Evolutionary conservation across 2,113 vertebrate genomes (phyloP).

Genomic region (zebrafish (Danio rerio)): GRCz12tu NC_133184.1:27424501-27425000

Average conservation of each 20-base stretch:
- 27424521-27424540: no score
- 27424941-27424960: neutral
- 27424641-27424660: no score
- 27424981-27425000: neutral
- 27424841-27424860: slow-evolving; percentile 28
- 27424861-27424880: slow-evolving; percentile 49
- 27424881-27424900: slow-evolving; percentile 9
- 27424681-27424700: no score
- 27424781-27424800: neutral
- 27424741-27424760: neutral
- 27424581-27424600: no score
- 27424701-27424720: neutral
- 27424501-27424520: no score
- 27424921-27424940: neutral
- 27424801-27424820: slow-evolving; percentile 9
- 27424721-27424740: neutral
- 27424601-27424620: no score
- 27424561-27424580: no score
- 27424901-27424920: slow-evolving; percentile 21
- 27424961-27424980: neutral
- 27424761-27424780: neutral
- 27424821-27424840: slow-evolving; percentile 21
- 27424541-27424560: no score
- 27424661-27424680: no score
- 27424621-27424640: no score